Evolutionary conservation across 2,113 vertebrate genomes (phyloP), one percentile per base, ranked within the genome.

Genomic region (Muntiacus reevesi): DNA sequence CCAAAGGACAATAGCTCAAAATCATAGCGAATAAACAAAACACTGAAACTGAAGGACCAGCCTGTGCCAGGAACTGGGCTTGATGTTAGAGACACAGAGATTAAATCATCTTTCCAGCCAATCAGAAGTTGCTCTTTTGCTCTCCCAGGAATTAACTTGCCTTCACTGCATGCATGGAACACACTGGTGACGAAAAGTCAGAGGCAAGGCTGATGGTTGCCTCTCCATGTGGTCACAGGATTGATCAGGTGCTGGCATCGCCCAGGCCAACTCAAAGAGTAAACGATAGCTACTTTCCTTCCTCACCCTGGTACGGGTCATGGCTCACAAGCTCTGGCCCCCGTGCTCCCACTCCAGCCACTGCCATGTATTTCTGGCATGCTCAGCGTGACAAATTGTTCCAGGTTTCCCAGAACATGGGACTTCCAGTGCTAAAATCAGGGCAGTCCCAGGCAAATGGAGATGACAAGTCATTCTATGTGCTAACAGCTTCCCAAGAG

Each of bases 11-110:
- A 45, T 36, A 97, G 95, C 45, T 23, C 28, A 81, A 67, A 93
- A 86, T 14, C n/a, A 93, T 74, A 95, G 21, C 25, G 82, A 97
- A 94, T 28, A 87, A 82, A 87, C 12, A 76, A 90, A 96, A 60
- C 13, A 71, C 5, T 74, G 52, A 87, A 93, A 87, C 13, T 55
- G 25, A 93, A 87, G 43, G 16, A 27, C 82, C 55, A 93, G 23
- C 2, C 30, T 86, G 2, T 74, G n/a, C 28, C 60, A 94, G 40
- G 5, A 62, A 40, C 36, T 64, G 33, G 67, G 33, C 33, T 95
- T 88, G 40, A 64, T 59, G 2, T 84, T 45, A 64, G 43, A 19
- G 40, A 60, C 28, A 25, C 5, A 86, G 57, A 93, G 21, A 89
- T 71, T 60, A 57, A 93, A 93, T 23, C 25, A 59, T 16, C 59